Evolutionary conservation across 1,140 invertebrate genomes (phyloP), one percentile per base, ranked within the genome.

Genomic region (Drosophila nikananu): DNA sequence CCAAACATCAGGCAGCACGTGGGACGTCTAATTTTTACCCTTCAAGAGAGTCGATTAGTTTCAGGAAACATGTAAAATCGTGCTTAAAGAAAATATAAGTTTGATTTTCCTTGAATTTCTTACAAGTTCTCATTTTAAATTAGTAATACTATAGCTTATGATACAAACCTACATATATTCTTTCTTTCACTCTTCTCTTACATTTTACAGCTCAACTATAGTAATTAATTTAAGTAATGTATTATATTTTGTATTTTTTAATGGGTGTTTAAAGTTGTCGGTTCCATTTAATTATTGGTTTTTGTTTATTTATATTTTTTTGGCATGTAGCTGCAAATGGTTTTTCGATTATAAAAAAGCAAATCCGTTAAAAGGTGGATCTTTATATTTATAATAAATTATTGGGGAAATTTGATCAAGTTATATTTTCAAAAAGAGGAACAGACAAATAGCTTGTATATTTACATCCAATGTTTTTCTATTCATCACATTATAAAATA

Each of bases 291-390:
- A 23, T 12, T 25, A 23, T 5, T 30, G 3, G 27, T 15, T 13
- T 23, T 70, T 86, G 68, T 83, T 87, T 87, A 87, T 86, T 86
- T 86, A 57, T 51, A 23, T 48, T 54, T 54, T 23, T 35, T 54
- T 21, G 59, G 27, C 27, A 30, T 30, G 6, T 30, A 30, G 27
- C 6, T 30, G 27, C 6, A 30, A 30, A 30, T 30, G 27, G 27
- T 30, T 30, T 30, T 30, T 30, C 27, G 35, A 86, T 76, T 79
- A 58, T 60, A 63, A 37, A 59, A 32, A 49, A 25, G 7, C 13
- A 15, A 46, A 3, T 0, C 27, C 27, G 12, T n/a, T n/a, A n/a
- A n/a, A n/a, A n/a, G n/a, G n/a, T n/a, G n/a, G n/a, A n/a, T n/a
- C n/a, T n/a, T n/a, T 58, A 27, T 25, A 49, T 17, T 17, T 9